phyloP scores from a whole-genome alignment of 2,797 vertebrate species.

The Austrolebias charrua region DNA sequence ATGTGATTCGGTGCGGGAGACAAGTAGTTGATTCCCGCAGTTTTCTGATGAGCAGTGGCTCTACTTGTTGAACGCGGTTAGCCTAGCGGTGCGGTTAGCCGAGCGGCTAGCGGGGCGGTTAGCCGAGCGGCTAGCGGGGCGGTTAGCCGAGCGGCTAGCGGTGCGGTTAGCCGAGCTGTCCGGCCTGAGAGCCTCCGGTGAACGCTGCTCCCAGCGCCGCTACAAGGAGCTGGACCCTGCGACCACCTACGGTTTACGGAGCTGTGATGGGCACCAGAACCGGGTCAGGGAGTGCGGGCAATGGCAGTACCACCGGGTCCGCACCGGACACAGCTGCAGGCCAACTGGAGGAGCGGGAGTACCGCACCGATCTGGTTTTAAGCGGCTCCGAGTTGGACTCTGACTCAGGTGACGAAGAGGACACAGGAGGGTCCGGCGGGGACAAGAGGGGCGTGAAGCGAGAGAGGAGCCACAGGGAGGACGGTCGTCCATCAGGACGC shows the following conservation, averaged over 20 bases:
- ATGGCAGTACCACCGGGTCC: slow-evolving; percentile 47
- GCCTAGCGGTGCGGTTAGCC: slow-evolving; percentile 29
- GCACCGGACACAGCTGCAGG: slow-evolving; percentile 30
- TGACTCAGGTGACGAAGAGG: slow-evolving; percentile 88
- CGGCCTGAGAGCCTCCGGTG: neutral
- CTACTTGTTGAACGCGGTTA: slow-evolving; percentile 23
- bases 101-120: slow-evolving; percentile 14
- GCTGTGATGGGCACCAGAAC: slow-evolving; percentile 58
- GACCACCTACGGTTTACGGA: slow-evolving; percentile 20
- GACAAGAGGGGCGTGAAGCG: slow-evolving; percentile 84
- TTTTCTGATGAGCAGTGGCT: neutral
- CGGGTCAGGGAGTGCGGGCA: slow-evolving; percentile 51
- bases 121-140: slow-evolving; percentile 22
- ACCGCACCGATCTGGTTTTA: slow-evolving; percentile 63
- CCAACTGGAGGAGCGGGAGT: slow-evolving; percentile 54
- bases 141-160: slow-evolving; percentile 23
- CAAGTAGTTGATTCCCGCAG: neutral
- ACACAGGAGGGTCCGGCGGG: slow-evolving; percentile 67
- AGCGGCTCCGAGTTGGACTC: slow-evolving; percentile 88
- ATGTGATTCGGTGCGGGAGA: rapidly evolving
- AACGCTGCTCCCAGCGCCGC: neutral
- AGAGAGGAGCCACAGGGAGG: slow-evolving; percentile 81
- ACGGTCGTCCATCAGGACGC: slow-evolving; percentile 59
- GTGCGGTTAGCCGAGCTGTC: slow-evolving; percentile 16
- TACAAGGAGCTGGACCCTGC: neutral